Evolutionary conservation across 2,797 vertebrate species (phyloP).

Genomic region (Sebastes oblongus): DNA sequence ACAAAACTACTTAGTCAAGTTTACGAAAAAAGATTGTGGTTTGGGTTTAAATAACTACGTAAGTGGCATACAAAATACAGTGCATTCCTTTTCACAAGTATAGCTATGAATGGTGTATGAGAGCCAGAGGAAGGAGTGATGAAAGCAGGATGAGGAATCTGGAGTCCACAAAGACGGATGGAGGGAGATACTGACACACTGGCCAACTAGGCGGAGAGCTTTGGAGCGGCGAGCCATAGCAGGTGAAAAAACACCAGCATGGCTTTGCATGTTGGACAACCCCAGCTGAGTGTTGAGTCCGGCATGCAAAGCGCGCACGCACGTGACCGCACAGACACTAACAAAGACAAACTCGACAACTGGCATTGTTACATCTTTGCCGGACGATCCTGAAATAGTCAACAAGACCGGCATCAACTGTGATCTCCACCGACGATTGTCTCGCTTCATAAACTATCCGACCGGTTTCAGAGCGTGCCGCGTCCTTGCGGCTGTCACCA

Average conservation of each 20-base stretch:
- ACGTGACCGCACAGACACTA: background rate
- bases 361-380: background rate
- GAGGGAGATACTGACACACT: background rate
- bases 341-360: background rate
- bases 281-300: slow-evolving; percentile 26
- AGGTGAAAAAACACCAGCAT: slow-evolving; percentile 63
- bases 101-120: too few species aligned
- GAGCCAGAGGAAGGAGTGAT: background rate
- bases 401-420: slow-evolving; percentile 1
- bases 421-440: slow-evolving; percentile 26
- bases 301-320: slow-evolving; percentile 55
- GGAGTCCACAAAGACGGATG: background rate
- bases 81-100: too few species aligned
- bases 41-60: too few species aligned
- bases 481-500: slow-evolving; percentile 74
- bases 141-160: background rate
- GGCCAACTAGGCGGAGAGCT: background rate
- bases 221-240: slow-evolving; percentile 12
- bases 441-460: slow-evolving; percentile 43
- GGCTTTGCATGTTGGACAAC: slow-evolving; percentile 68
- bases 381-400: background rate
- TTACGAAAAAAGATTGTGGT: too few species aligned
- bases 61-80: too few species aligned
- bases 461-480: slow-evolving; percentile 22
- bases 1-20: too few species aligned